phyloP scores from a whole-genome alignment of 2,113 vertebrate species.

The Ariopsis seemanni region DNA sequence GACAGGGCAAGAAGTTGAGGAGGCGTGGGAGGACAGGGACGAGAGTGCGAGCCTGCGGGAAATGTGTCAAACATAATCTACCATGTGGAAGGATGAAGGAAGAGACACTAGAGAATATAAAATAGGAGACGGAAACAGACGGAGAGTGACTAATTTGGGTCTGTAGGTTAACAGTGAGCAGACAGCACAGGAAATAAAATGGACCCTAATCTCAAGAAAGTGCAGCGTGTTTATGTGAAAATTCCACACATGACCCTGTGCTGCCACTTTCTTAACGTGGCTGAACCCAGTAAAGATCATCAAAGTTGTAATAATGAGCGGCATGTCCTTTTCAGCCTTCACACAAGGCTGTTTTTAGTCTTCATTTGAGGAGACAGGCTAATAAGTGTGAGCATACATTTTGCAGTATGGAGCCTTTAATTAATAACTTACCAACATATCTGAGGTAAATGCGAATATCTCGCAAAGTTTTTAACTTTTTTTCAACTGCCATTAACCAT shows the following conservation, averaged over 20 bases:
- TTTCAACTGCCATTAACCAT: not conserved
- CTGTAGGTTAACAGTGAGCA: conserved; percentile 62
- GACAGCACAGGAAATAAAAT: conserved; percentile 45
- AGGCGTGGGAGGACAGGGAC: conserved; percentile 5
- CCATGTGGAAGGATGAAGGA: not conserved
- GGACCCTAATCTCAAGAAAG: not conserved
- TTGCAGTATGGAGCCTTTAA: not conserved
- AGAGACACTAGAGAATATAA: not conserved
- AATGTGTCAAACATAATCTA: conserved; percentile 20
- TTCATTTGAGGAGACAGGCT: not conserved
- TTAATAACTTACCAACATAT: not conserved
- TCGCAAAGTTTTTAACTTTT: not conserved
- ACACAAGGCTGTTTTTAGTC: not conserved
- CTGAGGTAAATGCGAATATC: not conserved
- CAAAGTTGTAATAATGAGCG: not conserved
- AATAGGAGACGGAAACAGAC: not conserved
- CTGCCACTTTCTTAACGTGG: not conserved
- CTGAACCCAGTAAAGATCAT: not conserved
- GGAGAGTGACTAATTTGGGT: conserved; percentile 53
- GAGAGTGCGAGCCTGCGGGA: not conserved
- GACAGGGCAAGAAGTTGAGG: conserved; percentile 1
- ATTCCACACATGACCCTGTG: not conserved
- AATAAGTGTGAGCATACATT: not conserved
- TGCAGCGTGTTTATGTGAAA: conserved; percentile 8
- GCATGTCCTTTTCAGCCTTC: not conserved